Evolutionary conservation across 1,140 invertebrate genomes (phyloP).

Genomic region (Brachionus paranguensis): DNA sequence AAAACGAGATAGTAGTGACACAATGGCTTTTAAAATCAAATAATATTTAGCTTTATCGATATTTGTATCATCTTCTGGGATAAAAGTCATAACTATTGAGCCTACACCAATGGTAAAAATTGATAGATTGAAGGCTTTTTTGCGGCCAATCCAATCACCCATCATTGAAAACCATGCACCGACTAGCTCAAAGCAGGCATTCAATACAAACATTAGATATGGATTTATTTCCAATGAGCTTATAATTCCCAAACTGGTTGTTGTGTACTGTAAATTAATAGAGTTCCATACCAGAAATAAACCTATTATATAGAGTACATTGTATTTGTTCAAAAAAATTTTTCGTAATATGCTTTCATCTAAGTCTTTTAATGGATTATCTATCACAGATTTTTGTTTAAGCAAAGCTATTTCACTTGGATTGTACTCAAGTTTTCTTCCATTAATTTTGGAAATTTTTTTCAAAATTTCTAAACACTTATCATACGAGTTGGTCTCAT

Average conservation of each 20-base stretch:
- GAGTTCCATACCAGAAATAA: conserved; percentile 24
- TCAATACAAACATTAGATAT: conserved; percentile 23
- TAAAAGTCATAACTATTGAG: neutral
- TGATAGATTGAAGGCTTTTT: neutral
- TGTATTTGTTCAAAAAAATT: neutral
- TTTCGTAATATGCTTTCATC: neutral
- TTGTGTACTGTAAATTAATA: neutral
- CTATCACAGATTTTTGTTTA: neutral
- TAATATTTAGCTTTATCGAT: neutral
- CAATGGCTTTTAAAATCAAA: neutral
- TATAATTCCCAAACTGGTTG: neutral
- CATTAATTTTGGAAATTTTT: neutral
- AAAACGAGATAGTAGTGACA: neutral
- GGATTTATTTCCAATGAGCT: conserved; percentile 26
- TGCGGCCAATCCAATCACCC: neutral
- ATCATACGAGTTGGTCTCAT: neutral
- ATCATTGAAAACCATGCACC: neutral
- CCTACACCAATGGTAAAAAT: neutral
- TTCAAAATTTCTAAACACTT: neutral
- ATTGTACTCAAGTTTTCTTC: neutral
- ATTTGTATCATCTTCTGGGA: neutral
- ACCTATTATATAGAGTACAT: neutral
- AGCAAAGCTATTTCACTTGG: neutral
- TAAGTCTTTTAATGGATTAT: neutral
- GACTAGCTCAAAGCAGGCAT: neutral